Percentiles rank a stretch among this genome's conserved stretches.
These are phyloP conservation scores for Orientallactaga sibirica DNA, from an alignment of 2,797 vertebrate species.

Conservation along the genomic window DNA sequence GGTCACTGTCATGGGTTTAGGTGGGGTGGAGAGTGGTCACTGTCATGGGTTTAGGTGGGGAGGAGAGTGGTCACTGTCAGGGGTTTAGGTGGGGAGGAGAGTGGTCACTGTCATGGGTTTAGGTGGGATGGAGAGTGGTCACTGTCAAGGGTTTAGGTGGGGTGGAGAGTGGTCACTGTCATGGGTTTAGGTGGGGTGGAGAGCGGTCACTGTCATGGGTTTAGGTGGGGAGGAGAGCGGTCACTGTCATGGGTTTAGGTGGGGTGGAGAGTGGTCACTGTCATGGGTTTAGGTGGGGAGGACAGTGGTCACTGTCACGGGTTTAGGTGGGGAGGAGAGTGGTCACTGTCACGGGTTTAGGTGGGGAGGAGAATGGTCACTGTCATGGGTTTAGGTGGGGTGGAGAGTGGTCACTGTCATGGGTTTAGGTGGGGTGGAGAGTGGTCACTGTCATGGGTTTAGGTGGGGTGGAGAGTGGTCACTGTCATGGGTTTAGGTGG, in stretches of 20 bases:
- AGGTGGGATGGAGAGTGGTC: too few relatives aligned
- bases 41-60: too few relatives aligned
- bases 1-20: not conserved
- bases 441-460: too few relatives aligned
- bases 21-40: too few relatives aligned
- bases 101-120: not conserved
- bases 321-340: too few relatives aligned
- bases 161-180: not conserved
- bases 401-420: not conserved
- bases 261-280: not conserved
- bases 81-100: too few relatives aligned
- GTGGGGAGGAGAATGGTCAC: not conserved
- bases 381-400: not conserved
- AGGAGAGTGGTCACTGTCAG: not conserved
- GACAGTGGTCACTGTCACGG: not conserved
- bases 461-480: not conserved
- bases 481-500: not conserved
- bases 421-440: too few relatives aligned
- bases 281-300: not conserved
- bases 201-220: not conserved
- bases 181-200: too few relatives aligned
- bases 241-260: too few relatives aligned
- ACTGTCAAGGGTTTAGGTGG: too few relatives aligned
- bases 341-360: too few relatives aligned
- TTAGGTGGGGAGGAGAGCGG: too few relatives aligned